These are phyloP conservation scores for Mus spicilegus DNA, from an alignment of 2,113 vertebrate genomes.

Conservation along the genomic window DNA sequence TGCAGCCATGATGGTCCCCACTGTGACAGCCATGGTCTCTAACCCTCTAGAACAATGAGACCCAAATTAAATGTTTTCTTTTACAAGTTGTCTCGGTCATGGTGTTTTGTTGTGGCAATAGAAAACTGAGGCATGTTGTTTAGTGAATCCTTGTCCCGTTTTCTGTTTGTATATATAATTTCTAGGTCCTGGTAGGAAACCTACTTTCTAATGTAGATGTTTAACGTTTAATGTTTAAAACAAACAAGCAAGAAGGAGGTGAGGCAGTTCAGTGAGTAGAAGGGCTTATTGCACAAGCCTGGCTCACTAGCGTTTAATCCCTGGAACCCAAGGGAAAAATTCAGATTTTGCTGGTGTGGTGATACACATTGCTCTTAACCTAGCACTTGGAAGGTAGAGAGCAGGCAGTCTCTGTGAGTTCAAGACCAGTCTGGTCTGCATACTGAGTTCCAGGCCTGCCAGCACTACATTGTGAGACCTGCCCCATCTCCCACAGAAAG, in stretches of 20 bases:
- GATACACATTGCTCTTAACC: not conserved
- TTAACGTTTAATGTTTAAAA: not conserved
- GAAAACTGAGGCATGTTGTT: not conserved
- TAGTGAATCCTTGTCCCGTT: not conserved
- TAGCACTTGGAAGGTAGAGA: not conserved
- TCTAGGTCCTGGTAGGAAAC: conserved; percentile 38
- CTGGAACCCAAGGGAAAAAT: not conserved
- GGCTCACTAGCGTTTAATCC: not conserved
- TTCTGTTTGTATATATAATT: not conserved
- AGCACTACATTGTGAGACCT: not conserved
- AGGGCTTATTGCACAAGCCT: not conserved
- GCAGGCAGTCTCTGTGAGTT: not conserved
- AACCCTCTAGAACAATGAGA: not conserved
- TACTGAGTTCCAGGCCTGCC: not conserved
- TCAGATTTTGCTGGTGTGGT: not conserved
- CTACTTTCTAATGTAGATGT: not conserved
- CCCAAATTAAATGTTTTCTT: not conserved
- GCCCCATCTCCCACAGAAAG: not conserved
- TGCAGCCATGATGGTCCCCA: not conserved
- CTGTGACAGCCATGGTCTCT: not conserved
- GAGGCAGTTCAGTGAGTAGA: not conserved
- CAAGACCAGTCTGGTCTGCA: not conserved
- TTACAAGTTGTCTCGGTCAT: not conserved
- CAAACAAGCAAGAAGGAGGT: not conserved
- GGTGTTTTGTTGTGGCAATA: not conserved